These are phyloP conservation scores for Thecocarcelia acutangulata DNA, from an alignment of 2,888 invertebrate genomes.

Conservation along the genomic window DNA sequence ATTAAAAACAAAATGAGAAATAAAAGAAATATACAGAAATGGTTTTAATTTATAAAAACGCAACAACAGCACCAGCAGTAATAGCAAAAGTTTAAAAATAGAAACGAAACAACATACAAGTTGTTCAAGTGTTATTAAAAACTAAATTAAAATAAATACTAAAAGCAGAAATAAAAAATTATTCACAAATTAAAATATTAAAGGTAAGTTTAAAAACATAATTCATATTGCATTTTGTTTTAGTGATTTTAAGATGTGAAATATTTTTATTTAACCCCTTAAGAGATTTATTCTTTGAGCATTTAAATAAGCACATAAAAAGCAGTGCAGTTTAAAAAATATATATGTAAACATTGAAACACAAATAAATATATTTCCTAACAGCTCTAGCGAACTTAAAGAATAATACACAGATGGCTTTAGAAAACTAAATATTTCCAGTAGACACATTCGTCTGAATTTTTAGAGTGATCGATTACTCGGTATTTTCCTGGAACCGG, in stretches of 20 bases:
- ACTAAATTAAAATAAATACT: constrained; percentile 55
- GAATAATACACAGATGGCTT: no score
- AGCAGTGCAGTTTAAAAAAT: not conserved
- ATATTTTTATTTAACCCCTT: not conserved
- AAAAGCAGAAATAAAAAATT: constrained; percentile 39
- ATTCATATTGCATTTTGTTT: not conserved
- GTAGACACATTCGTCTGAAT: no score
- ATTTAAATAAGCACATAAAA: not conserved
- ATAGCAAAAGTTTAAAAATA: constrained; percentile 2
- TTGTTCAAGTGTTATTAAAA: constrained; percentile 52
- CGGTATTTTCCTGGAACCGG: no score
- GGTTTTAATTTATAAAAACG: constrained; percentile 31
- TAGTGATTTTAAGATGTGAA: constrained; percentile 7
- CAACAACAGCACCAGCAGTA: not conserved
- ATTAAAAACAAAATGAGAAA: constrained; percentile 5
- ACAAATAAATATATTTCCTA: no score
- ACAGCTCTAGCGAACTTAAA: no score
- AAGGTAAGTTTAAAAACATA: constrained; percentile 36
- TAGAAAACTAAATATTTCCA: no score
- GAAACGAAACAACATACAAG: constrained; percentile 32
- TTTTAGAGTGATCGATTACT: no score
- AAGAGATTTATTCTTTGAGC: no score
- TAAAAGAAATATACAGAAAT: constrained; percentile 23
- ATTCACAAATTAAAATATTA: constrained; percentile 26
- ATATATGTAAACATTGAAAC: no score